phyloP scores from a whole-genome alignment of 2,797 vertebrate genomes.

The Xiphophorus birchmanni region DNA sequence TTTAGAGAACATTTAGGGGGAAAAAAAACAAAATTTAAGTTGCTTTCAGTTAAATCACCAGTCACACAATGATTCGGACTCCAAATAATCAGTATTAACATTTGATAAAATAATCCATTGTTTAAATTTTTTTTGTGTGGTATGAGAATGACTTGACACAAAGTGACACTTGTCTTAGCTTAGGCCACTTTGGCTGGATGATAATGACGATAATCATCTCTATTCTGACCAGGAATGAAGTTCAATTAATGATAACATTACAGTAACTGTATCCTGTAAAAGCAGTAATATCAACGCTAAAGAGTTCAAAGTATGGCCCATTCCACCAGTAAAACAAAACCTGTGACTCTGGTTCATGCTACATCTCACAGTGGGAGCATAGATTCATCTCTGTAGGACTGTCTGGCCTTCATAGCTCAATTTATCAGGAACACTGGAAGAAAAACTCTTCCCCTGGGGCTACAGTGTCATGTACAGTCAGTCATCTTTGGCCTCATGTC shows the following conservation, averaged over 20 bases:
- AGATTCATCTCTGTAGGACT: background rate
- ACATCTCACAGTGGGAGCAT: background rate
- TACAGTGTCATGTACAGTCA: conserved; percentile 1
- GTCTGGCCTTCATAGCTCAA: background rate
- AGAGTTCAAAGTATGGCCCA: background rate
- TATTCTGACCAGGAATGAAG: background rate
- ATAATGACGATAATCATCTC: background rate
- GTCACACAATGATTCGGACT: background rate
- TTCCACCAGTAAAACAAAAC: background rate
- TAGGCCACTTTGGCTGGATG: background rate
- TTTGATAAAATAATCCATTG: background rate
- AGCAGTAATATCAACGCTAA: background rate
- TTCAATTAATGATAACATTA: background rate
- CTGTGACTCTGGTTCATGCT: background rate
- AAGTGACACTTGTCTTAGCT: background rate
- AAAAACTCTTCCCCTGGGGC: background rate
- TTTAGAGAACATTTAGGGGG: background rate
- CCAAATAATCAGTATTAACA: background rate
- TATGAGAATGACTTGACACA: background rate
- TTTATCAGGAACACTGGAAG: background rate
- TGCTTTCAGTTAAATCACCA: background rate
- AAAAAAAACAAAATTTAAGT: background rate
- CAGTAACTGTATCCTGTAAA: background rate
- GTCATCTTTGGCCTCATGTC: background rate
- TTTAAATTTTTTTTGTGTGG: background rate